Evolutionary conservation across 2,113 vertebrate species (phyloP).

Genomic region (Rissa tridactyla): DNA sequence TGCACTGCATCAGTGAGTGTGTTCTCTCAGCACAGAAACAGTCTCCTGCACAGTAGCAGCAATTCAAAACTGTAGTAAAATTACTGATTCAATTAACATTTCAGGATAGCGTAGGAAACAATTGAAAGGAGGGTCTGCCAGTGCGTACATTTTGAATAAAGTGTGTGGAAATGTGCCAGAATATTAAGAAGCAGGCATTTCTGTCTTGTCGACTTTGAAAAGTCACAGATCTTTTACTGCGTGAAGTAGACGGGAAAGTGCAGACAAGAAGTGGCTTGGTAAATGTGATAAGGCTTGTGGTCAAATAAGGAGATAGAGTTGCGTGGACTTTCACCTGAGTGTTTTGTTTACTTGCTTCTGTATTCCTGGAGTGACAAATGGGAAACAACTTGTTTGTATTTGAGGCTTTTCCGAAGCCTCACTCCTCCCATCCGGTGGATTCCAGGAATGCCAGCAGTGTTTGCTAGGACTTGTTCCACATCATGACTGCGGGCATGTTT

Average conservation of each 20-base stretch:
- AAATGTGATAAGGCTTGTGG: background rate
- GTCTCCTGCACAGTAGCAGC: background rate
- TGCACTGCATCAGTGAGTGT: accelerated
- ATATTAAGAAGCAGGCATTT: background rate
- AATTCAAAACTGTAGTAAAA: background rate
- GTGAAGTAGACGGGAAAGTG: background rate
- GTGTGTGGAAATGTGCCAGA: background rate
- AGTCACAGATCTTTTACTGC: background rate
- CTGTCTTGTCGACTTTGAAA: background rate
- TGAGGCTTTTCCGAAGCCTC: background rate
- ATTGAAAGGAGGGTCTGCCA: background rate
- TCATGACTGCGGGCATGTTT: background rate
- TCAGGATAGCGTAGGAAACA: background rate
- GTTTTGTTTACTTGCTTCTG: slow-evolving; percentile 46
- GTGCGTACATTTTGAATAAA: background rate
- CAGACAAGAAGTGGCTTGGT: background rate
- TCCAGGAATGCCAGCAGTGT: slow-evolving; percentile 22
- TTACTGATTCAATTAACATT: background rate
- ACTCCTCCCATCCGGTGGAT: background rate
- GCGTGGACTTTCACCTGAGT: slow-evolving; percentile 36
- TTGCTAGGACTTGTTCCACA: slow-evolving; percentile 42
- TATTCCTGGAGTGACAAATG: slow-evolving; percentile 26
- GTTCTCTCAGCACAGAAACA: background rate
- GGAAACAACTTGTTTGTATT: slow-evolving; percentile 48
- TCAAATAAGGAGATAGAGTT: background rate